Base-by-base conservation (phyloP, 1,140 invertebrate species). In the Diachasma alloeum region DNA sequence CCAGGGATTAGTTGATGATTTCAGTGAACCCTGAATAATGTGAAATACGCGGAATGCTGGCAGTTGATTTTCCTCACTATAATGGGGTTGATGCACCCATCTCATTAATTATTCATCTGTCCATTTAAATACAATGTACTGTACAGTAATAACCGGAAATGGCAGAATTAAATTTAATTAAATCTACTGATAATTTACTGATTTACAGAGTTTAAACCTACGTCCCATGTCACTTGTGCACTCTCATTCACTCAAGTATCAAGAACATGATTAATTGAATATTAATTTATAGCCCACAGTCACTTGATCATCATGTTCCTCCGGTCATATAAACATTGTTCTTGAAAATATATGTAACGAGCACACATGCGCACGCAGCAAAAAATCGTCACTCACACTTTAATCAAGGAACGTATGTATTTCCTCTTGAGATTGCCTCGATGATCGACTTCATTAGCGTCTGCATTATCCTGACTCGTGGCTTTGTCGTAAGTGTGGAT, bases 131-230 rank as follows among this genome's bases (percentile, higher is more conserved):
- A 63, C 59, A 63, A 63, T 63, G 9, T 63, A 63, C 59, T 63
- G 59, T 63, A 63, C 59, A 63, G 24, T 19, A 63, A 31, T 63
- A 19, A 19, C 19, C 19, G 24, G 11, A 63, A 26, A 11, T 63
- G 24, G 24, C 5, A 4, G 59, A 63, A 63, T 63, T 31, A 63
- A 63, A 26, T 22, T 1, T 63, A 24, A 63, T 63, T 24, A 63
- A 63, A 11, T 63, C 59, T 75, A 75, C 74, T 75, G 74, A 75
- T 75, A 75, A 75, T 31, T 75, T 70, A 69, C 44, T 42, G 22
- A 69, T 75, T 69, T 67, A 74, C 59, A 74, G 56, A 63, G n/a
- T 66, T 24, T 66, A 24, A 37, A 31, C 39, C 15, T 53, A 53
- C 48, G 48, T 53, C 48, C 48, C 48, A 17, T 53, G n/a, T 53